phyloP scores from a whole-genome alignment of 2,797 vertebrate species.

The Pseudomugil gertrudae region DNA sequence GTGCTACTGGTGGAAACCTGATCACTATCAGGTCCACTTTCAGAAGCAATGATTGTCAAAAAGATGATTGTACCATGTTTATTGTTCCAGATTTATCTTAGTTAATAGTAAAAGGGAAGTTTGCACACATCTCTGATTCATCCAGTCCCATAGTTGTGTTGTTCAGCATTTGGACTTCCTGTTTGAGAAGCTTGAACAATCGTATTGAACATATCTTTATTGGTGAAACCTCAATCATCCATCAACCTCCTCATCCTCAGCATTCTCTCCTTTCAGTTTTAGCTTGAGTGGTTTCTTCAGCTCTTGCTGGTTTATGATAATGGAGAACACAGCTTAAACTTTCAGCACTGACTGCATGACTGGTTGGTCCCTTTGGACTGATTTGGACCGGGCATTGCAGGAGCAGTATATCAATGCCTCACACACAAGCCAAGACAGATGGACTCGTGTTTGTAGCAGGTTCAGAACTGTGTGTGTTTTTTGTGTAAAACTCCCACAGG shows the following conservation, averaged over 20 bases:
- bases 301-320: conserved; percentile 82
- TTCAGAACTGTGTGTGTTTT: conserved; percentile 54
- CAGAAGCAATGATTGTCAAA: conserved; percentile 10
- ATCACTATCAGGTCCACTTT: conserved; percentile 18
- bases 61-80: conserved; percentile 21
- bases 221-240: conserved; percentile 19
- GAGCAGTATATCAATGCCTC: conserved; percentile 57
- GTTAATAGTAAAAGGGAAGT: conserved; percentile 38
- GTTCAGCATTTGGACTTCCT: not conserved
- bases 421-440: conserved; percentile 54
- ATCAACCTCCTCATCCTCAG: conserved; percentile 23
- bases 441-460: conserved; percentile 44
- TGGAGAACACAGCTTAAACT: conserved; percentile 36
- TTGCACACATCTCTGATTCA: conserved; percentile 43
- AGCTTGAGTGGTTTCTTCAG: conserved; percentile 75
- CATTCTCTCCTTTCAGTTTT: conserved; percentile 60
- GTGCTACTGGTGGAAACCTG: conserved; percentile 45
- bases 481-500: conserved; percentile 48
- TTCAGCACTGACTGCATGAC: conserved; percentile 45
- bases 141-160: not conserved
- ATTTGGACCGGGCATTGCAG: conserved; percentile 50
- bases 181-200: conserved; percentile 8
- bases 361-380: conserved; percentile 58
- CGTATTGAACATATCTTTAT: conserved; percentile 3
- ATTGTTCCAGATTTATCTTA: conserved; percentile 63